These are phyloP conservation scores for Dufourea novaeangliae DNA, from an alignment of 1,140 invertebrate species.

Conservation along the genomic window DNA sequence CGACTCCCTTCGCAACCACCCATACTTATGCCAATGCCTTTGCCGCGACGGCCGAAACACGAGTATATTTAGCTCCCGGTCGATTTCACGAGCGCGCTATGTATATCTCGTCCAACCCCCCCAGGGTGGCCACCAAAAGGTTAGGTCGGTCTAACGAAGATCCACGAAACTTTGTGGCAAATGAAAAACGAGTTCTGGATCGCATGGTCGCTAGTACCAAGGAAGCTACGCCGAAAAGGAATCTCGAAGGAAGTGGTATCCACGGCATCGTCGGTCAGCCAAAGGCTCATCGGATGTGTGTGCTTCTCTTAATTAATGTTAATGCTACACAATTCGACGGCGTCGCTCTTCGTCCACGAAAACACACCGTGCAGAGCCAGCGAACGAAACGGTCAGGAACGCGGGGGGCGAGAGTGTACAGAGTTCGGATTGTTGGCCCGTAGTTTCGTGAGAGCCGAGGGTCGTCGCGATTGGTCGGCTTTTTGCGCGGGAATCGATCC, in stretches of 20 bases:
- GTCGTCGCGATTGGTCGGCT: conserved; percentile 47
- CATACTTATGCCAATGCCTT: too few species aligned
- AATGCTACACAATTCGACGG: conserved; percentile 2
- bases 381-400: conserved; percentile 25
- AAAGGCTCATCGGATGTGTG: too few species aligned
- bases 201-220: background rate
- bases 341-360: conserved; percentile 17
- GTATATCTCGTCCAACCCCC: too few species aligned
- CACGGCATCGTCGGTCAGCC: background rate
- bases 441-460: conserved; percentile 35
- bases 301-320: conserved; percentile 32
- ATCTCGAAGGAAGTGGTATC: too few species aligned
- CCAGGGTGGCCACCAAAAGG: too few species aligned
- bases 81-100: too few species aligned
- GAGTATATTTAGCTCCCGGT: too few species aligned
- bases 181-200: background rate
- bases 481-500: conserved; percentile 71
- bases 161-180: background rate
- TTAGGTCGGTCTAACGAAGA: conserved; percentile 1
- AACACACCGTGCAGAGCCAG: background rate
- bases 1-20: too few species aligned
- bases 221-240: background rate
- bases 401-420: conserved; percentile 20
- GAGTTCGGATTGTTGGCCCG: conserved; percentile 39
- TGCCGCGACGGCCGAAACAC: too few species aligned